These are phyloP conservation scores for Lepidurus packardi DNA, from an alignment of 1,140 invertebrate genomes.

Conservation along the genomic window DNA sequence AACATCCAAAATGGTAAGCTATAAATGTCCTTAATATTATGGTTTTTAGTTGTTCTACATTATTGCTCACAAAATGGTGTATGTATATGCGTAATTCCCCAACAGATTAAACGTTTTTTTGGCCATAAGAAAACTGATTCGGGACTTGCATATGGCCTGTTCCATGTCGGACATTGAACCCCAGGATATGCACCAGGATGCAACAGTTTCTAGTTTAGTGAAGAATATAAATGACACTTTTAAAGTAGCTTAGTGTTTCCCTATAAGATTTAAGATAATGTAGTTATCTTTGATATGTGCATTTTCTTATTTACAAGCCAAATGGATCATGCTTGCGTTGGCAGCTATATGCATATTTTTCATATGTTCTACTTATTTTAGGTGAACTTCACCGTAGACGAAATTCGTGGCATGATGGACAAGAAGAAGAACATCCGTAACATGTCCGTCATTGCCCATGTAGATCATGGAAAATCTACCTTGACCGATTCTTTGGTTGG, in stretches of 20 bases:
- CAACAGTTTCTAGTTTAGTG: not conserved
- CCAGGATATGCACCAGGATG: not conserved
- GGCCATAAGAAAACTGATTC: not conserved
- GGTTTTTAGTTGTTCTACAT: not conserved
- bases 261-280: no score
- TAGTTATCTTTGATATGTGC: no score
- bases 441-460: constrained; percentile 99
- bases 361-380: constrained; percentile 46
- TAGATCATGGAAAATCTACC: constrained; percentile 99
- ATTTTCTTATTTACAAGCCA: no score
- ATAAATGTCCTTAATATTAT: no score
- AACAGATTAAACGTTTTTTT: not conserved
- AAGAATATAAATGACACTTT: not conserved
- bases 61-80: not conserved
- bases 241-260: not conserved
- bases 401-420: constrained; percentile 99
- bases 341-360: no score
- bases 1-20: constrained; percentile 36
- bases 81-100: not conserved
- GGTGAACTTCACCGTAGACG: constrained; percentile 99
- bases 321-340: no score
- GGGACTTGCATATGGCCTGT: not conserved
- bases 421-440: constrained; percentile 99
- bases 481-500: constrained; percentile 98
- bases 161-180: not conserved